These are phyloP conservation scores for Nasonovia ribisnigri DNA, from an alignment of 2,888 invertebrate genomes.

Conservation along the genomic window DNA sequence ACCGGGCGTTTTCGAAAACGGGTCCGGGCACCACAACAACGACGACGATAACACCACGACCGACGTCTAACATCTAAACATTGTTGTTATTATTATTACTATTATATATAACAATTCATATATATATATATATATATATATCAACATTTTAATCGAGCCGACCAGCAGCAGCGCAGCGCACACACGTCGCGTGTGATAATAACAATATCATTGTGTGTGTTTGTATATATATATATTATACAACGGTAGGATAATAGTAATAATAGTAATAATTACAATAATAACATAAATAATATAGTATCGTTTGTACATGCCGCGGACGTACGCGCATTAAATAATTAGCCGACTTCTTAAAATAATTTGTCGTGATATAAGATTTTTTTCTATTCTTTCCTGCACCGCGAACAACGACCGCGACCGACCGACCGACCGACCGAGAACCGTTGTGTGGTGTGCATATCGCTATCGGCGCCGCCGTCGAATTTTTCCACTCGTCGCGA, in stretches of 20 bases:
- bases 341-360: neutral
- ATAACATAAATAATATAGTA: neutral
- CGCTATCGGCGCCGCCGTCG: conserved; percentile 16
- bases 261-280: neutral
- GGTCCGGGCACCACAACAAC: conserved; percentile 12
- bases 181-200: conserved; percentile 30
- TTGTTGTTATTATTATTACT: neutral
- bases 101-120: neutral
- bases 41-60: neutral
- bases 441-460: neutral
- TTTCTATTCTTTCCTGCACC: neutral
- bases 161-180: neutral
- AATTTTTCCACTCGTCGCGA: conserved; percentile 13
- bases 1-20: conserved; percentile 63
- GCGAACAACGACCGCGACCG: conserved; percentile 2
- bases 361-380: neutral
- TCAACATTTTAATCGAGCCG: neutral
- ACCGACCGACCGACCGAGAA: conserved; percentile 2
- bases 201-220: conserved; percentile 17
- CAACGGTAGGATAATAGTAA: conserved; percentile 13
- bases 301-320: neutral
- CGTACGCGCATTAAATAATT: neutral
- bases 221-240: neutral
- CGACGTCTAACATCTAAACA: neutral
- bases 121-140: neutral